A percentile compares a stretch with the other conserved stretches of the same genome.
phyloP scores from a whole-genome alignment of 2,888 invertebrate genomes.

The Nephrocerus scutellatus region DNA sequence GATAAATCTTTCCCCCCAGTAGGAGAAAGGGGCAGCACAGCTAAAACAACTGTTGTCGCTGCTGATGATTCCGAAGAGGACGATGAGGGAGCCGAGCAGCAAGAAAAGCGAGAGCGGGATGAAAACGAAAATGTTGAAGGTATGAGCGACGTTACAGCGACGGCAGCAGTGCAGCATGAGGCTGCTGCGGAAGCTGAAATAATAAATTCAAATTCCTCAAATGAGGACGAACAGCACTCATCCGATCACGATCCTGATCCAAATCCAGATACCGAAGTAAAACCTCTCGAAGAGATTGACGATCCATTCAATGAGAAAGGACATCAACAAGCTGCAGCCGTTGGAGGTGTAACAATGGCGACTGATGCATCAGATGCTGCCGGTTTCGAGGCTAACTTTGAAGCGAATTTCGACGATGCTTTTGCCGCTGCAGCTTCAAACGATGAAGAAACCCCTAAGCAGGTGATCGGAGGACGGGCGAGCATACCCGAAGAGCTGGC shows the following conservation, averaged over 20 bases:
- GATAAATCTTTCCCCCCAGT: conserved; percentile 70
- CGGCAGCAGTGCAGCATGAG: conserved; percentile 17
- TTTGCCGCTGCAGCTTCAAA: conserved; percentile 39
- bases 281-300: conserved; percentile 33
- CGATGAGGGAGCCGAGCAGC: conserved; percentile 18
- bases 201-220: conserved; percentile 1
- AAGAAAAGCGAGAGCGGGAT: conserved; percentile 18
- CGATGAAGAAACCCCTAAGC: conserved; percentile 52
- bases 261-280: conserved; percentile 30
- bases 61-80: conserved; percentile 18
- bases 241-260: conserved; percentile 29
- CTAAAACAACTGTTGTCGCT: conserved; percentile 22
- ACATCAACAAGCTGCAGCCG: conserved; percentile 13
- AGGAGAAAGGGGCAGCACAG: conserved; percentile 35
- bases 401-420: conserved; percentile 49
- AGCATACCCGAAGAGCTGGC: conserved; percentile 85
- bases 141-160: conserved; percentile 24
- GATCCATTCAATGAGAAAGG: conserved; percentile 40
- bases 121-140: conserved; percentile 30
- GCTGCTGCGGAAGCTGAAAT: conserved; percentile 2
- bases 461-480: conserved; percentile 69
- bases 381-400: conserved; percentile 45
- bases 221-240: conserved; percentile 31
- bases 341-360: conserved; percentile 19
- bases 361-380: conserved; percentile 26